These are phyloP conservation scores for Liposcelis brunnea DNA, from an alignment of 2,888 invertebrate genomes.

Conservation along the genomic window DNA sequence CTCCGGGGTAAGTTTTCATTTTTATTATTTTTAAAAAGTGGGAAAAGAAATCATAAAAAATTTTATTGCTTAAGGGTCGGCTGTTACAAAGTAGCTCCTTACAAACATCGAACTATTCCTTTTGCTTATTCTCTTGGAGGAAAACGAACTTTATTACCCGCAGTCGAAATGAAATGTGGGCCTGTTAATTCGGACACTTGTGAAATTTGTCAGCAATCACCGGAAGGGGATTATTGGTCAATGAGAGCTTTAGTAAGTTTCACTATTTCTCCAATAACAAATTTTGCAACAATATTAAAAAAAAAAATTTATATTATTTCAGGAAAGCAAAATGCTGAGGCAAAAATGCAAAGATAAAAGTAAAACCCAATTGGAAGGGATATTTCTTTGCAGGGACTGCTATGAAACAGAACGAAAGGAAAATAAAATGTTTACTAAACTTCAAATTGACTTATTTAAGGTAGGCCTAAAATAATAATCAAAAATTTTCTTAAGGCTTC, in stretches of 20 bases:
- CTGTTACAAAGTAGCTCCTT: conserved; percentile 8
- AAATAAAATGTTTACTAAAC: conserved; percentile 20
- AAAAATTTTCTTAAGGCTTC: not conserved
- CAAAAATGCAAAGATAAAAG: not conserved
- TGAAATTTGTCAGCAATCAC: conserved; percentile 25
- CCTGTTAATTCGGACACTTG: conserved; percentile 26
- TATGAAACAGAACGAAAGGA: conserved; percentile 25
- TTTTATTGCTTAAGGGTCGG: conserved; percentile 10
- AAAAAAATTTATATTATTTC: too few species aligned
- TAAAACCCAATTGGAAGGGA: conserved; percentile 18
- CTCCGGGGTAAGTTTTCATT: not conserved
- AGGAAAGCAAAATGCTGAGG: not conserved
- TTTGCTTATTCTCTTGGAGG: conserved; percentile 29
- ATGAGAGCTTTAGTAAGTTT: conserved; percentile 2
- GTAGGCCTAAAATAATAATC: conserved; percentile 16
- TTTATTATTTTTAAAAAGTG: not conserved
- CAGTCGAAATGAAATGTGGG: conserved; percentile 29
- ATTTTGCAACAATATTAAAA: conserved; percentile 6
- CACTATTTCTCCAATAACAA: conserved; percentile 6
- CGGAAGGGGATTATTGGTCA: conserved; percentile 33
- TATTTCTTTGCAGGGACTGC: conserved; percentile 29
- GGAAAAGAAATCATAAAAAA: too few species aligned
- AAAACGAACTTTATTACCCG: conserved; percentile 24
- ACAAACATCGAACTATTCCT: conserved; percentile 17
- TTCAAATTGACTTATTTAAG: conserved; percentile 21